Evolutionary conservation across 2,113 vertebrate species (phyloP).

Genomic region (Megatriorchis doriae): DNA sequence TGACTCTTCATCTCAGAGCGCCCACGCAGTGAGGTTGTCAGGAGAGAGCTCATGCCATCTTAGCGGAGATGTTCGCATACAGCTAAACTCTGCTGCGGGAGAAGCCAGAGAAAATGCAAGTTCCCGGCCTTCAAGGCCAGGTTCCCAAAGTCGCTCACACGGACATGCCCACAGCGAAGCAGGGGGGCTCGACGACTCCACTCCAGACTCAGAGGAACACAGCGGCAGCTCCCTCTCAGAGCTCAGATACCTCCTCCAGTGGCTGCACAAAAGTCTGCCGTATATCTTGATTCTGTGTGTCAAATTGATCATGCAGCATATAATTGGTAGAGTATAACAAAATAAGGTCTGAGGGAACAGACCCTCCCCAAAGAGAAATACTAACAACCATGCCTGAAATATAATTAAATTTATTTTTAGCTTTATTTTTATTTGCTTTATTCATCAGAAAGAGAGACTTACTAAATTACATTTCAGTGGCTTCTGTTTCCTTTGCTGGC

Average conservation of each 20-base stretch:
- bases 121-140: slow-evolving; percentile 69
- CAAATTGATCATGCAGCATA: slow-evolving; percentile 88
- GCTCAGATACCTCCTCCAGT: slow-evolving; percentile 84
- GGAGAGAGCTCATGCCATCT: slow-evolving; percentile 61
- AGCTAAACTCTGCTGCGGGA: slow-evolving; percentile 65
- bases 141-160: slow-evolving; percentile 69
- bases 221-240: slow-evolving; percentile 82
- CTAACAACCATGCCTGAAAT: not conserved
- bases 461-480: slow-evolving; percentile 45
- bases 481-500: slow-evolving; percentile 65
- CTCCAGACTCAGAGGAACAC: slow-evolving; percentile 79
- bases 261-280: slow-evolving; percentile 92
- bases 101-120: slow-evolving; percentile 69
- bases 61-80: slow-evolving; percentile 75
- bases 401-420: slow-evolving; percentile 7
- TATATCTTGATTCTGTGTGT: slow-evolving; percentile 88
- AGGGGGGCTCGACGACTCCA: slow-evolving; percentile 32
- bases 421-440: slow-evolving; percentile 55
- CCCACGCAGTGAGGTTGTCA: slow-evolving; percentile 55
- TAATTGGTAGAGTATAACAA: slow-evolving; percentile 77
- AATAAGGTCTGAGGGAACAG: not conserved
- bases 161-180: slow-evolving; percentile 67
- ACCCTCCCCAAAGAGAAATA: not conserved
- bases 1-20: slow-evolving; percentile 62
- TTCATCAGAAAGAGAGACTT: slow-evolving; percentile 29